Evolutionary conservation across 2,888 invertebrate genomes (phyloP).

Genomic region (Phanerotoma sp.): DNA sequence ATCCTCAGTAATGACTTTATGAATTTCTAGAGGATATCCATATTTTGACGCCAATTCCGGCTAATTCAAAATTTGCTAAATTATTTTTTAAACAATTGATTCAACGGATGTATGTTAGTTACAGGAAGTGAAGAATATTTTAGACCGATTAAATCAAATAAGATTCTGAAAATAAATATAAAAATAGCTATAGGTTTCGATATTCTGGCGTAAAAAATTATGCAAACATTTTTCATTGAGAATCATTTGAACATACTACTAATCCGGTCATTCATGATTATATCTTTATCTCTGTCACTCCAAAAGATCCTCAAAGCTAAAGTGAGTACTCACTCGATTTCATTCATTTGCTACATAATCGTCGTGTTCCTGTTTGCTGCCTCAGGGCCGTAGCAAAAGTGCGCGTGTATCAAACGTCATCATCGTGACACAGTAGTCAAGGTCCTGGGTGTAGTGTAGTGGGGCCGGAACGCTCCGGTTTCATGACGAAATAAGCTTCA

Average conservation of each 20-base stretch:
- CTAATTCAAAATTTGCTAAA: slow-evolving; percentile 15
- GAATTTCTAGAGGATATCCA: slow-evolving; percentile 58
- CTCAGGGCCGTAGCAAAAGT: slow-evolving; percentile 38
- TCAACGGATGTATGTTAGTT: neutral
- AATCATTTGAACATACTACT: neutral
- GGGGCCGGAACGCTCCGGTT: slow-evolving; percentile 20
- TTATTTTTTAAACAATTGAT: neutral
- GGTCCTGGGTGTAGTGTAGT: slow-evolving; percentile 17
- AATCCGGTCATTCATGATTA: neutral
- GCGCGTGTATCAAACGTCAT: slow-evolving; percentile 5
- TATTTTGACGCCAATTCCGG: slow-evolving; percentile 53
- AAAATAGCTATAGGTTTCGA: neutral
- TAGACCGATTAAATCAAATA: no score
- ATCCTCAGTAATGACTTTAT: slow-evolving; percentile 56
- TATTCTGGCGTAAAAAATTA: neutral
- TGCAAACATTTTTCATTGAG: neutral
- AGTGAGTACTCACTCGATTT: slow-evolving; percentile 42
- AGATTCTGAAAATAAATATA: neutral
- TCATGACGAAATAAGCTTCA: slow-evolving; percentile 14
- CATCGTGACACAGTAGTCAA: slow-evolving; percentile 19
- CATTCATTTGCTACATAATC: slow-evolving; percentile 49
- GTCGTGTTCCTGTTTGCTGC: slow-evolving; percentile 49
- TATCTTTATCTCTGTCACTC: neutral
- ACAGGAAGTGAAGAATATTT: neutral
- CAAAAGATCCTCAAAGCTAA: slow-evolving; percentile 2